phyloP scores from a whole-genome alignment of 2,888 invertebrate genomes.

The Apamea monoglypha region DNA sequence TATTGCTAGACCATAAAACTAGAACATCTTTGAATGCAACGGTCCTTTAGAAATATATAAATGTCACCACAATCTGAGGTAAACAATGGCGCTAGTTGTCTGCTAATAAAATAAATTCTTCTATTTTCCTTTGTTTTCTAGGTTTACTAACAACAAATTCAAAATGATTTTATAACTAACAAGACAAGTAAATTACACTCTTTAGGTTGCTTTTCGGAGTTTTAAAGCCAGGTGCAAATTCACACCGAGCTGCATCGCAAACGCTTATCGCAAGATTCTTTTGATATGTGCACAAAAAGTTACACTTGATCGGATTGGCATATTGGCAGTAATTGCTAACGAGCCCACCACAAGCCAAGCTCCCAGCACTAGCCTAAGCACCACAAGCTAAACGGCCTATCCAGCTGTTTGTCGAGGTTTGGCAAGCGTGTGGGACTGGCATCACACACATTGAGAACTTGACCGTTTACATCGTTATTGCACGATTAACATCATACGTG shows the following conservation, averaged over 20 bases:
- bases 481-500: not conserved
- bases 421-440: not conserved
- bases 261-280: not conserved
- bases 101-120: too few species aligned
- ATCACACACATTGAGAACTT: not conserved
- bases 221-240: not conserved
- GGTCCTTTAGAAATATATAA: conserved; percentile 61
- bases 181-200: not conserved
- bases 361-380: too few species aligned
- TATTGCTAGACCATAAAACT: conserved; percentile 72
- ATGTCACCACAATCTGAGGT: not conserved
- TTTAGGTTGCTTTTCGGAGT: not conserved
- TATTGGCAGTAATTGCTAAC: not conserved
- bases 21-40: conserved; percentile 75
- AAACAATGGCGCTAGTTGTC: conserved; percentile 55
- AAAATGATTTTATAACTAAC: not conserved
- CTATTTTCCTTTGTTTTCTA: not conserved
- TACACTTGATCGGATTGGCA: not conserved
- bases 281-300: not conserved
- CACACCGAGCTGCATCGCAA: not conserved
- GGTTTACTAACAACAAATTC: not conserved
- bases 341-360: not conserved
- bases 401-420: not conserved
- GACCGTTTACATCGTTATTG: not conserved
- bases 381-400: not conserved